Evolutionary conservation across 2,113 vertebrate species (phyloP), one percentile per base, ranked within the genome.

Genomic region (Halichoerus grypus): DNA sequence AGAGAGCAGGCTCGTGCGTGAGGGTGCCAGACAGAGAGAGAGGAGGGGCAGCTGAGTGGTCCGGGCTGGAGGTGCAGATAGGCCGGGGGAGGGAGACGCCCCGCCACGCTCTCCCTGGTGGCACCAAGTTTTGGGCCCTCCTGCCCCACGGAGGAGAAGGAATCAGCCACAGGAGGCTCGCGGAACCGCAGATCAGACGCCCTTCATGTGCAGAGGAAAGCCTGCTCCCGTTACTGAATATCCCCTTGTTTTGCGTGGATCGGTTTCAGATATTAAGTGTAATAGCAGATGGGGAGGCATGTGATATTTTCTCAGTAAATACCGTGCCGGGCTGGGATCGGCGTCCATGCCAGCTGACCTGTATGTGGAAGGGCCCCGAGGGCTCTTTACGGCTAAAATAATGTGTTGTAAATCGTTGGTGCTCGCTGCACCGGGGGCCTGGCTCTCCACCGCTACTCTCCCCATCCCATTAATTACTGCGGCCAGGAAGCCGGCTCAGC

Each of bases 241-340:
- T 76, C 61, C 85, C 59, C 31, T 53, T n/a, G 83, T 59, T 87
- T 5, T 22, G 3, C 28, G 49, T 77, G 97, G 97, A 88, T 67
- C 4, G 0, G 0, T 74, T 91, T 98, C 98, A 96, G 39, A 79
- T 85, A 42, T 46, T 79, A 95, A 74, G 84, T 82, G 82, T 24
- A 76, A 91, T 11, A 98, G 80, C 95, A 42, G 2, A 74, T n/a
- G 95, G 84, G 96, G 93, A 80, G 92, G 84, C 42, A 59, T 49
- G 91, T 53, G 31, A 3, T 88, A 8, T 97, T 96, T 97, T 93
- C 97, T 97, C 83, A 95, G 96, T 72, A 95, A 98, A 96, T 33
- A 94, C 53, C 0, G 39, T 57, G 82, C 39, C 0, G 90, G 2
- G 57, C 77, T 26, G 97, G 77, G 26, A 82, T 51, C 91, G 49